Evolutionary conservation across 2,797 vertebrate species (phyloP).

Genomic region (Megaceryle alcyon): DNA sequence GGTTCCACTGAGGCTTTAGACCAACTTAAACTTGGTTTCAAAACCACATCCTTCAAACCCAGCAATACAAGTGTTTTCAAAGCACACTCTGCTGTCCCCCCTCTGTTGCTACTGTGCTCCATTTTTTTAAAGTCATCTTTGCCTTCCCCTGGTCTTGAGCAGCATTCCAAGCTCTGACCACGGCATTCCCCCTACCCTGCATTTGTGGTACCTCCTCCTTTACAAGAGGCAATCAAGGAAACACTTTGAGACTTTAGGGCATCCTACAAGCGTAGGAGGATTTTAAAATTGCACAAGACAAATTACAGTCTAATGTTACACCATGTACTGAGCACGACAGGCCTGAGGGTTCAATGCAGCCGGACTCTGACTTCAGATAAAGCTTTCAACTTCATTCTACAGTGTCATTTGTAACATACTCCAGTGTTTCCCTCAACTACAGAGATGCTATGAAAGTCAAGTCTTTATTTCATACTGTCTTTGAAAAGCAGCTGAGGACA

Average conservation of each 20-base stretch:
- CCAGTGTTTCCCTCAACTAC: not conserved
- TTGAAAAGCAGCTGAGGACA: not conserved
- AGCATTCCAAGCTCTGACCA: not conserved
- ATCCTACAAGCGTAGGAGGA: not conserved
- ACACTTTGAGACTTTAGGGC: not conserved
- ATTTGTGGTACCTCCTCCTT: not conserved
- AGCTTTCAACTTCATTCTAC: not conserved
- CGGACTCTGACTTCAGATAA: not conserved
- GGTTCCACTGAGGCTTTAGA: not conserved
- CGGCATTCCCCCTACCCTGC: not conserved
- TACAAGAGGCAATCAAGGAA: not conserved
- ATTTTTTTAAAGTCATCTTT: not conserved
- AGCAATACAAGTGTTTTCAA: not conserved
- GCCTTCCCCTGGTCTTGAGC: not conserved
- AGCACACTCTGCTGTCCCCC: not conserved
- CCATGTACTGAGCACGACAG: accelerated
- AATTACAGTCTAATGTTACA: not conserved
- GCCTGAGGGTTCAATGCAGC: not conserved
- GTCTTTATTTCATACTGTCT: not conserved
- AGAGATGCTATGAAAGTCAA: not conserved
- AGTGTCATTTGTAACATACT: not conserved
- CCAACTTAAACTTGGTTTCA: not conserved
- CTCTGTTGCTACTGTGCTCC: accelerated
- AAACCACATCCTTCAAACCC: not conserved
- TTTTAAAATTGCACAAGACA: not conserved